Evolutionary conservation across 2,888 invertebrate genomes (phyloP), one percentile per base, ranked within the genome.

Genomic region (Villa cingulata): DNA sequence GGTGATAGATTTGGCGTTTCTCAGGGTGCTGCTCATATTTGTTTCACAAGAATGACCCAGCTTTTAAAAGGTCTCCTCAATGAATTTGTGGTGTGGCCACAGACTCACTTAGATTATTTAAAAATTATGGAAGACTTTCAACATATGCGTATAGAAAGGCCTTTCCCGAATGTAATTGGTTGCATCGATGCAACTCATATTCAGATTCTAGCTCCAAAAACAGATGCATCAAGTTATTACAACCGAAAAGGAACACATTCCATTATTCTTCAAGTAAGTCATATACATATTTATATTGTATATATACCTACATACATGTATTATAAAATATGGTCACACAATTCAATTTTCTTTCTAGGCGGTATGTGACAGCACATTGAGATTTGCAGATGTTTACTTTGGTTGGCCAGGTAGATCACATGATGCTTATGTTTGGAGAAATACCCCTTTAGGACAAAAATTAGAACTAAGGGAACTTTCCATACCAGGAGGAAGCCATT

Each of bases 191-290:
- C 15, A 5, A 41, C 17, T 4, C 18, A 32, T 18, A 32, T 41
- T 17, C 5, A 16, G 6, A 41, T 41, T 18, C 7, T 16, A 1
- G 1, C 41, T 10, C 32, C 41, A 10, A 41, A 32, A 32, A 6
- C 17, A 2, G 18, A 17, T 5, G 23, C 4, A 1, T 9, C 27
- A n/a, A n/a, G n/a, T 16, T 41, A 41, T 17, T n/a, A 27, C 10
- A 32, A 17, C 32, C 15, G 18, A 14, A 41, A 32, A 7, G 41
- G 41, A 4, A 14, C 2, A 4, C 17, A 32, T 23, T 15, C 15
- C 2, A 41, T 41, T 17, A 32, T 41, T 3, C 17, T 32, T 1
- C 48, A 53, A 18, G 51, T 20, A 29, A 29, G 10, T n/a, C 16
- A 38, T 37, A 16, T 12, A 34, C 14, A 7, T 34, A 4, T 34